Evolutionary conservation across 2,113 vertebrate species (phyloP), one percentile per base, ranked within the genome.

Genomic region (Xiphias gladius): DNA sequence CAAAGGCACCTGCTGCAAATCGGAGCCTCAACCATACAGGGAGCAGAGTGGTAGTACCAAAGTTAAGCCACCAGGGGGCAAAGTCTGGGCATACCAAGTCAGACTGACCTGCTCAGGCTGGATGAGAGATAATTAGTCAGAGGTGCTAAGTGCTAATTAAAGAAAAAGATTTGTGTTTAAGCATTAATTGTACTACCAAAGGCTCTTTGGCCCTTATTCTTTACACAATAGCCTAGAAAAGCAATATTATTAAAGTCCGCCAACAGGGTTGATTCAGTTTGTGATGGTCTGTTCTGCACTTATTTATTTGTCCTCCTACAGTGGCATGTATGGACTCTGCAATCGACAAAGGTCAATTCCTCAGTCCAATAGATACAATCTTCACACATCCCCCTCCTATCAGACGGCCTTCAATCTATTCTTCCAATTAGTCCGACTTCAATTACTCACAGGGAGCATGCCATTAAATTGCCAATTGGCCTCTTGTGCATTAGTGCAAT

Each of bases 401-500:
- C 85, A 63, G 28, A 77, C 9, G 1, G 82, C 62, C 81, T 69
- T 89, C 83, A 85, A 90, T 86, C 82, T 85, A 74, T 72, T 85
- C 82, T 67, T 83, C 88, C 90, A 93, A 91, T 92, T 92, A 90
- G 55, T 62, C 66, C 67, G 12, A 86, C 89, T 90, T 87, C 89
- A 89, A 91, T 93, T 91, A 87, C 82, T 87, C 86, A 72, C 64
- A 30, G 41, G 82, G 84, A 72, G 68, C 84, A 16, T 55, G 81
- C 78, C 83, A 86, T 91, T 88, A 93, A 89, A 93, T 77, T 83
- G 89, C 62, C 92, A 89, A 92, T 93, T 91, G 90, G 79, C 89
- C 93, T 91, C 92, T 77, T 85, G 91, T 90, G 92, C 90, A 93
- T 94, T 89, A 64, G 59, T 76, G 88, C 86, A 93, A 91, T 93